A percentile compares a stretch with the other conserved stretches of the same genome.
Evolutionary conservation across 2,797 vertebrate genomes (phyloP).

Genomic region (Xenentodon cancila): DNA sequence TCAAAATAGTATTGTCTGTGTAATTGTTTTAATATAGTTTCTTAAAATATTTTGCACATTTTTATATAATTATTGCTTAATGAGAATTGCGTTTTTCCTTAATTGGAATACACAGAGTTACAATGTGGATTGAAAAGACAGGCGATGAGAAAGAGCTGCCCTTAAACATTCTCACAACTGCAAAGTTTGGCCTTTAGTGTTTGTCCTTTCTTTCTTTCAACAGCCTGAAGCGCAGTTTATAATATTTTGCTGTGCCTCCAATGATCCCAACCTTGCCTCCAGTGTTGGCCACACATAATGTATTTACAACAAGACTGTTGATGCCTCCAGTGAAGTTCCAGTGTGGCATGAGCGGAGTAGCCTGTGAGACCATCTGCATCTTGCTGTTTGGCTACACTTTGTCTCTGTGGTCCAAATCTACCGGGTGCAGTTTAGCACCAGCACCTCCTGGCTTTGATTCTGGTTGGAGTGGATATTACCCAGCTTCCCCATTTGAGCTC

Average conservation of each 20-base stretch:
- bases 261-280: constrained; percentile 62
- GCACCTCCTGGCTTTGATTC: constrained; percentile 73
- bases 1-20: too few relatives aligned
- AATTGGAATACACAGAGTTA: neutral
- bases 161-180: neutral
- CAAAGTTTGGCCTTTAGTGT: constrained; percentile 44
- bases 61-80: neutral
- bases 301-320: constrained; percentile 78
- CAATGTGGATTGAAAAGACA: neutral
- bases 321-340: constrained; percentile 73
- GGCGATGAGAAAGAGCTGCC: neutral
- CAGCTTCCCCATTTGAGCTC: constrained; percentile 68
- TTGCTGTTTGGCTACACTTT: constrained; percentile 47
- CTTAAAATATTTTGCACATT: too few relatives aligned
- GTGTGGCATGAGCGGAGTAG: constrained; percentile 47
- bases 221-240: constrained; percentile 54
- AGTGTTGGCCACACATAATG: constrained; percentile 76
- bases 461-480: constrained; percentile 74
- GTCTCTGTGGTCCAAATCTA: constrained; percentile 68
- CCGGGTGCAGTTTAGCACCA: constrained; percentile 65
- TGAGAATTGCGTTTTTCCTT: neutral
- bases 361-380: constrained; percentile 62
- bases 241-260: constrained; percentile 46
- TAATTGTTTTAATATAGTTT: too few relatives aligned
- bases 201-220: constrained; percentile 44